Evolutionary conservation across 2,888 invertebrate species (phyloP).

Genomic region (Helobdella robusta): DNA sequence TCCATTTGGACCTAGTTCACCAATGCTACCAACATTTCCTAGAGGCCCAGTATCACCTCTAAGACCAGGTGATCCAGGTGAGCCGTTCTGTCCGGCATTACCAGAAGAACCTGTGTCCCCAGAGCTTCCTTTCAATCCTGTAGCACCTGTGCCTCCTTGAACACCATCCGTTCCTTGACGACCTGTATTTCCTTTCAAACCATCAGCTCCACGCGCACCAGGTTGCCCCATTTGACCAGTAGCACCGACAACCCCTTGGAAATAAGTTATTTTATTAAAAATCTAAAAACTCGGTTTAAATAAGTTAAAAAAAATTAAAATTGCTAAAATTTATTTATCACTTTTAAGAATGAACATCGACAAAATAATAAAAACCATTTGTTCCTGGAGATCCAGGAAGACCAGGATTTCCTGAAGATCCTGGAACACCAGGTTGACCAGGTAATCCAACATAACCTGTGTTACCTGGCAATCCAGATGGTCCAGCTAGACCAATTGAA

Average conservation of each 20-base stretch:
- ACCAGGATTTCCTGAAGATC: conserved; percentile 31
- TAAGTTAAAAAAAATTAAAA: no score
- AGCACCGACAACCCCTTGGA: no score
- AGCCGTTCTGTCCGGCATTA: conserved; percentile 2
- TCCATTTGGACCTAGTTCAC: no score
- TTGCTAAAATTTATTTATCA: no score
- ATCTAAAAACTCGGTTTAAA: no score
- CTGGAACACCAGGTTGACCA: conserved; percentile 31
- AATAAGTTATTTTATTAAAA: no score
- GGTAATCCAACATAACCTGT: conserved; percentile 23
- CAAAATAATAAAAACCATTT: no score
- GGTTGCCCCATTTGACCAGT: conserved; percentile 1
- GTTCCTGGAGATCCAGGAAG: conserved; percentile 15
- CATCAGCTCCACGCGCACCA: conserved; percentile 11
- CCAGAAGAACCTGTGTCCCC: conserved; percentile 15
- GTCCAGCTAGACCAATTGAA: conserved; percentile 22
- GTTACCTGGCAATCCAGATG: conserved; percentile 1
- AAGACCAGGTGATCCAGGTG: conserved; percentile 6
- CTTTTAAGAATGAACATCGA: no score
- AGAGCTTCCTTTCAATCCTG: not conserved
- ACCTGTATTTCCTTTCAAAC: conserved; percentile 3
- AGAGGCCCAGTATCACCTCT: conserved; percentile 24
- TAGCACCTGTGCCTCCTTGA: not conserved
- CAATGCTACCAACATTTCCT: no score
- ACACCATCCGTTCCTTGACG: not conserved